A percentile compares a stretch with the other conserved stretches of the same genome.
These are phyloP conservation scores for Bradypodion ventrale DNA, from an alignment of 2,797 vertebrate species.

Conservation along the genomic window DNA sequence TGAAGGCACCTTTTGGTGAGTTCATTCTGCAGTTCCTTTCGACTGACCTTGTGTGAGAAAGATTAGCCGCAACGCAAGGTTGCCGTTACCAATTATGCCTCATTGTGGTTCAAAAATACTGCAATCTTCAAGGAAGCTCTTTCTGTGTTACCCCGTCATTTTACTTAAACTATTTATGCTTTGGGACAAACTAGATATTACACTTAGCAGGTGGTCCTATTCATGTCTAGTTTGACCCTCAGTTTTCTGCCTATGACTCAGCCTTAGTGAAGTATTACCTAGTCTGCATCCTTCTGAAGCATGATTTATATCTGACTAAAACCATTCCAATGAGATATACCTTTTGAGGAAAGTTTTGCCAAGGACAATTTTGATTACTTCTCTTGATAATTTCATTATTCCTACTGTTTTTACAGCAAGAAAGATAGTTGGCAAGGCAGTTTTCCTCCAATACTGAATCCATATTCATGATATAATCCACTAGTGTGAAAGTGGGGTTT, in stretches of 20 bases:
- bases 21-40: no score
- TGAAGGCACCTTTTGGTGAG: no score
- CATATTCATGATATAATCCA: background rate
- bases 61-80: no score
- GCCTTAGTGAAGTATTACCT: background rate
- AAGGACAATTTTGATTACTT: background rate
- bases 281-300: background rate
- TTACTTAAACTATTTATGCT: no score
- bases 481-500: background rate
- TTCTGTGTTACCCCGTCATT: no score
- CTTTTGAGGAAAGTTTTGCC: background rate
- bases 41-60: no score
- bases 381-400: background rate
- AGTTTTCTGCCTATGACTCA: background rate
- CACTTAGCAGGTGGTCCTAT: no score
- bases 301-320: background rate
- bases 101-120: no score
- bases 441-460: background rate
- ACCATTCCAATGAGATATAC: background rate
- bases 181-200: no score
- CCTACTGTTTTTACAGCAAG: background rate
- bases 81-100: no score
- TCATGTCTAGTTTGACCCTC: no score
- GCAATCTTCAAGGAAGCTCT: no score
- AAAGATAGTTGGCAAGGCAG: background rate